Percentiles rank a stretch among this genome's conserved stretches.
phyloP scores from a whole-genome alignment of 2,888 invertebrate genomes.

The Aspidapion aeneum region DNA sequence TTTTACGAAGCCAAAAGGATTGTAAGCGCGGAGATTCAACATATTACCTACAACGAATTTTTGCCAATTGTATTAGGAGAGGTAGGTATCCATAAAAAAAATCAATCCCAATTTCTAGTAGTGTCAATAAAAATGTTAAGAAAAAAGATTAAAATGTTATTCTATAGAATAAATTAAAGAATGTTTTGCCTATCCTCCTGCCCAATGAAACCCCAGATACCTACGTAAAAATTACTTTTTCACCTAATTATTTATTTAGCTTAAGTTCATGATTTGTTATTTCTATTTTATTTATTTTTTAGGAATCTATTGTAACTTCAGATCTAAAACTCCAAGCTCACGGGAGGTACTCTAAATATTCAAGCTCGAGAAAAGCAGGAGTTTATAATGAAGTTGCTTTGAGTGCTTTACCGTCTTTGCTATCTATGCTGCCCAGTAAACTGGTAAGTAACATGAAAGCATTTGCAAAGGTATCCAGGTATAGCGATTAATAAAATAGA shows the following conservation, averaged over 20 bases:
- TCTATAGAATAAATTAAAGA: too few species aligned
- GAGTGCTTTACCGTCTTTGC: constrained; percentile 67
- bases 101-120: too few species aligned
- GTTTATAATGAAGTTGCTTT: constrained; percentile 76
- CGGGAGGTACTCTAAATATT: constrained; percentile 77
- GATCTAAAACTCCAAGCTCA: constrained; percentile 60
- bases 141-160: not conserved
- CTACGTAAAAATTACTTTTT: too few species aligned
- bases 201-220: too few species aligned
- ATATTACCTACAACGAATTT: constrained; percentile 81
- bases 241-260: too few species aligned
- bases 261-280: too few species aligned
- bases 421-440: constrained; percentile 70
- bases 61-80: constrained; percentile 73
- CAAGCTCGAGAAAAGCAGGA: constrained; percentile 75
- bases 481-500: too few species aligned
- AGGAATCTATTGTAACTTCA: constrained; percentile 62
- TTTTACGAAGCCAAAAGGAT: constrained; percentile 74
- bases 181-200: too few species aligned
- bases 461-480: too few species aligned
- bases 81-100: too few species aligned
- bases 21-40: constrained; percentile 76
- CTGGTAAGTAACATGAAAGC: constrained; percentile 51
- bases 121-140: too few species aligned
- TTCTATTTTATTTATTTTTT: too few species aligned